Percentiles rank a stretch among this genome's conserved stretches.
phyloP scores from a whole-genome alignment of 2,113 vertebrate genomes.

The Poeciliopsis turrubarensis region DNA sequence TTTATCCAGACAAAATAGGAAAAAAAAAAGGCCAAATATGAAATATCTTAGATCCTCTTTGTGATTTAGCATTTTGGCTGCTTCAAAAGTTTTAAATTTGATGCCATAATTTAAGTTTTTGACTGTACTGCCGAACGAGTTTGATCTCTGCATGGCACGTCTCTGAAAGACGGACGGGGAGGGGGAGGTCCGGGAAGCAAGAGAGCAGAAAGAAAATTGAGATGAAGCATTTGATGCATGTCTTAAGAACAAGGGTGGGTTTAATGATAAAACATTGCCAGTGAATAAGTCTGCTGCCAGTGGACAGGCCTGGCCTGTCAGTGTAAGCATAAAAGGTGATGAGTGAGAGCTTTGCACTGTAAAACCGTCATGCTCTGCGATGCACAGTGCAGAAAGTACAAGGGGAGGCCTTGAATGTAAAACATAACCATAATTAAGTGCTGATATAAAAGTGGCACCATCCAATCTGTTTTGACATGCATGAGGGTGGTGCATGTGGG shows the following conservation, averaged over 20 bases:
- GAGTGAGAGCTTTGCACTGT: slow-evolving; percentile 70
- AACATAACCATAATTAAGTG: slow-evolving; percentile 50
- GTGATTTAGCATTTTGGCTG: slow-evolving; percentile 4
- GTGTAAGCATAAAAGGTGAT: slow-evolving; percentile 69
- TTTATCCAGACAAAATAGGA: slow-evolving; percentile 9
- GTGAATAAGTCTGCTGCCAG: slow-evolving; percentile 64
- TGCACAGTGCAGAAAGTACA: slow-evolving; percentile 44
- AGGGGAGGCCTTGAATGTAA: slow-evolving; percentile 49
- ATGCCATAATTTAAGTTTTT: slow-evolving; percentile 24
- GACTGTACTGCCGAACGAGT: neutral
- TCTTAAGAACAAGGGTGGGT: slow-evolving; percentile 57
- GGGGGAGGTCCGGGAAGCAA: slow-evolving; percentile 5
- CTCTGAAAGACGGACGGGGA: neutral
- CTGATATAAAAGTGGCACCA: slow-evolving; percentile 25
- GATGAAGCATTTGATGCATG: slow-evolving; percentile 61
- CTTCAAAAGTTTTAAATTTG: slow-evolving; percentile 2
- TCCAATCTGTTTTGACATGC: slow-evolving; percentile 22
- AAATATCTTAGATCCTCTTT: slow-evolving; percentile 5
- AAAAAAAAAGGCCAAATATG: slow-evolving; percentile 9
- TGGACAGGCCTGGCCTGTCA: slow-evolving; percentile 63
- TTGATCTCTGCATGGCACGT: slow-evolving; percentile 16
- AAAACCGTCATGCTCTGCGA: slow-evolving; percentile 66
- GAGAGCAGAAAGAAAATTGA: slow-evolving; percentile 37
- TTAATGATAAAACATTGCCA: slow-evolving; percentile 63
- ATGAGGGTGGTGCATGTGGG: neutral